Base-by-base conservation (phyloP, 2,888 invertebrate species). In the Ochropacha duplaris region DNA sequence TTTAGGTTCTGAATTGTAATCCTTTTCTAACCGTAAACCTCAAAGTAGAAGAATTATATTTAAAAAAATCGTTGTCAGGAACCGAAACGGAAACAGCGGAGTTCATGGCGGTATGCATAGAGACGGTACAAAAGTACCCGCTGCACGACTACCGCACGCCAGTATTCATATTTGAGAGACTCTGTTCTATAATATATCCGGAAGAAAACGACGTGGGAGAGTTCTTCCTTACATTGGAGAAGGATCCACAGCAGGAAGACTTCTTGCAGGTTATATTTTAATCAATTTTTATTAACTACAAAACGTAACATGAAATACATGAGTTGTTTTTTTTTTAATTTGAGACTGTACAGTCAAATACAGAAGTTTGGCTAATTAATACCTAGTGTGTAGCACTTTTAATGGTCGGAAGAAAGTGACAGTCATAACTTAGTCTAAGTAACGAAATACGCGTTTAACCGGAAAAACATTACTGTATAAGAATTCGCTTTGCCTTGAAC, bases 181-280 rank as follows among this genome's bases (percentile, higher is more conserved):
- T 99, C 2, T 99, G 99, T 82, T 99, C 98, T 22, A 98, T 99
- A 65, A 99, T 99, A 69, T 98, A 98, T 83, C 99, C 98, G 0
- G 99, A 99, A 82, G 99, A 99, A 87, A 99, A 98, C 79, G 99
- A 99, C 79, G 96, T 98, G 3, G 98, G 98, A 0, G 99, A 99
- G 86, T 99, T 99, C 92, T 98, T 98, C 93, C 94, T 99, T 61
- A 97, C 98, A 0, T 93, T 99, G 5, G 99, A 99, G 82, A 99
- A 99, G 83, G 99, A 99, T 92, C 97, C 99, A 0, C 99, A 99
- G 75, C 99, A 99, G 79, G 99, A 99, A 88, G 99, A 99, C 92
- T 99, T 99, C 89, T 94, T 99, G 71, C 98, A 98, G 92, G 96
- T 94, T n/a, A 49, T 9, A 14, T 2, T 34, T 14, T 34, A 34